Conservation (phyloP, 2,888 invertebrate species). For the Pristionchus fissidentatus region DNA sequence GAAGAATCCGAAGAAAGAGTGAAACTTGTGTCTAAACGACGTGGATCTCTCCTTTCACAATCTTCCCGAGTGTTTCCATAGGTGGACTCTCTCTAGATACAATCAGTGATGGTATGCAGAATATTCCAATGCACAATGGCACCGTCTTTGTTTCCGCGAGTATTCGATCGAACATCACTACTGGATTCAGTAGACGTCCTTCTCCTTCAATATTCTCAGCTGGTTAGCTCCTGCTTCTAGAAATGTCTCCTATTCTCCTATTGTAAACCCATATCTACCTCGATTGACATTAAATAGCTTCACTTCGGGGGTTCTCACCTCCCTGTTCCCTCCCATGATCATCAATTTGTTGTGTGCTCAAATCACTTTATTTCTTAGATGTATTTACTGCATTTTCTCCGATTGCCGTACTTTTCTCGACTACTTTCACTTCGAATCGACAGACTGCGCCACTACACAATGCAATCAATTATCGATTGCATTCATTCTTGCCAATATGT, state of each 20-base stretch:
- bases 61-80: not conserved
- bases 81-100: conserved; percentile 2
- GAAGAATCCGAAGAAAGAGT: conserved; percentile 70
- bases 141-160: too few species aligned
- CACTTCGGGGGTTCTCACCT: not conserved
- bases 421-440: not conserved
- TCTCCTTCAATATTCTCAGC: conserved; percentile 3
- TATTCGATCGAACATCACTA: too few species aligned
- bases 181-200: not conserved
- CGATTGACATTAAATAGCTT: conserved; percentile 29
- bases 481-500: conserved; percentile 25
- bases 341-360: conserved; percentile 28
- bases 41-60: not conserved
- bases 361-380: not conserved
- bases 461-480: not conserved
- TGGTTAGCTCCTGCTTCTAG: not conserved
- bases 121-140: too few species aligned
- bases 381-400: not conserved
- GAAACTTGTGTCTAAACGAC: conserved; percentile 71
- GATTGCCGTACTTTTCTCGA: not conserved
- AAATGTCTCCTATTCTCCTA: too few species aligned
- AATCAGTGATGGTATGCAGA: too few species aligned
- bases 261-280: conserved; percentile 12
- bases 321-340: conserved; percentile 11
- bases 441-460: conserved; percentile 33